Conservation (phyloP, 2,888 invertebrate genomes). For the Chloroclystis v-ata region DNA sequence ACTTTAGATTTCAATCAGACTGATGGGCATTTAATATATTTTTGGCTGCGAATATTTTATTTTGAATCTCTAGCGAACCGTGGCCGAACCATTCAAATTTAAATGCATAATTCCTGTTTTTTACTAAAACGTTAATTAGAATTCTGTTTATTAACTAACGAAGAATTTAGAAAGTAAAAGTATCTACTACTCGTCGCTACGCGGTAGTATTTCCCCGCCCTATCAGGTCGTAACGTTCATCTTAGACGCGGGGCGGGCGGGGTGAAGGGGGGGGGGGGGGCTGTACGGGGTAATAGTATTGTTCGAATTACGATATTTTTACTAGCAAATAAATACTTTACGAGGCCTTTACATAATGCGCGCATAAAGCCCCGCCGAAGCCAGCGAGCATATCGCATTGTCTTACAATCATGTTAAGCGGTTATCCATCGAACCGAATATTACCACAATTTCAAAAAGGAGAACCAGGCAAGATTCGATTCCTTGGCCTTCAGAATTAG, state of each 20-base stretch:
- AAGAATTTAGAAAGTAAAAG: no score
- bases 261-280: neutral
- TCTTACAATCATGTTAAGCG: slow-evolving; percentile 14
- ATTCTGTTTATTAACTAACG: no score
- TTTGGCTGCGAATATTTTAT: neutral
- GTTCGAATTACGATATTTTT: slow-evolving; percentile 47
- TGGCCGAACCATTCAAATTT: neutral
- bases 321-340: slow-evolving; percentile 52
- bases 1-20: slow-evolving; percentile 20
- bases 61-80: neutral
- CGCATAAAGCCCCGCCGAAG: no score
- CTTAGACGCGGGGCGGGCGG: slow-evolving; percentile 30
- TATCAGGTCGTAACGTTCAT: slow-evolving; percentile 34
- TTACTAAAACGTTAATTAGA: no score
- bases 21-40: slow-evolving; percentile 6
- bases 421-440: slow-evolving; percentile 24
- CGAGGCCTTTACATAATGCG: slow-evolving; percentile 35
- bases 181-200: no score
- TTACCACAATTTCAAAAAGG: no score
- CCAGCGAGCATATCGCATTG: slow-evolving; percentile 23
- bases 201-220: slow-evolving; percentile 18
- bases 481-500: no score
- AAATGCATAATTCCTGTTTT: no score
- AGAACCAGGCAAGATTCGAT: no score
- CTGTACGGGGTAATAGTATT: slow-evolving; percentile 37